Evolutionary conservation across 2,888 invertebrate genomes (phyloP), one percentile per base, ranked within the genome.

Genomic region (Cerceris ruficornis): DNA sequence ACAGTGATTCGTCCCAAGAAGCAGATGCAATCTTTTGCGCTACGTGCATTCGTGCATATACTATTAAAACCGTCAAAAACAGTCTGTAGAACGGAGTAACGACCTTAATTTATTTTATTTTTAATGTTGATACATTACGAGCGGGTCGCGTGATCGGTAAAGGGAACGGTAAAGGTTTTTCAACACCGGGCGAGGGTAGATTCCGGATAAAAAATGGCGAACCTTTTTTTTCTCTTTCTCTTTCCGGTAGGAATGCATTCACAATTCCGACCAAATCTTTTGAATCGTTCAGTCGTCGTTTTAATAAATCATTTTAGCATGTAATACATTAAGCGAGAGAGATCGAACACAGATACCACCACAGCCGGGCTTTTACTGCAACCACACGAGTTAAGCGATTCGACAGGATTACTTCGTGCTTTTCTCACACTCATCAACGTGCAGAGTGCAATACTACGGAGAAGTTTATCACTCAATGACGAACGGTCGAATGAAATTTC

Each of bases 91-190:
- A 28, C 28, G 11, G 2, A 11, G 6, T 15, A 7, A 54, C n/a
- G 42, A 11, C 6, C 11, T 65, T 52, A 66, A 66, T 71, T 66
- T 28, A 60, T 54, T 72, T 60, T 49, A 54, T 42, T 60, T 60
- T 39, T 15, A 58, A 64, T 50, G 15, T 60, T 11, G 46, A 28
- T 39, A 39, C 55, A 64, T 70, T 62, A 58, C 49, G 57, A 64
- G 14, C 6, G 17, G 39, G 28, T 72, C 72, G 72, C 66, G 72
- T 61, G 66, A 62, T 50, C 39, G 11, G 5, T 28, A 28, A 46
- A 28, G 7, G 6, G 41, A 59, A 42, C n/a, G 41, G 6, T 15
- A 55, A 55, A 17, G 17, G 11, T 50, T 62, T 62, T 62, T 62
- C 7, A 13, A 14, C 43, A 39, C 42, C 0, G 6, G 42, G 8